Evolutionary conservation across 1,140 invertebrate species (phyloP).

Genomic region (Drosophila tani): DNA sequence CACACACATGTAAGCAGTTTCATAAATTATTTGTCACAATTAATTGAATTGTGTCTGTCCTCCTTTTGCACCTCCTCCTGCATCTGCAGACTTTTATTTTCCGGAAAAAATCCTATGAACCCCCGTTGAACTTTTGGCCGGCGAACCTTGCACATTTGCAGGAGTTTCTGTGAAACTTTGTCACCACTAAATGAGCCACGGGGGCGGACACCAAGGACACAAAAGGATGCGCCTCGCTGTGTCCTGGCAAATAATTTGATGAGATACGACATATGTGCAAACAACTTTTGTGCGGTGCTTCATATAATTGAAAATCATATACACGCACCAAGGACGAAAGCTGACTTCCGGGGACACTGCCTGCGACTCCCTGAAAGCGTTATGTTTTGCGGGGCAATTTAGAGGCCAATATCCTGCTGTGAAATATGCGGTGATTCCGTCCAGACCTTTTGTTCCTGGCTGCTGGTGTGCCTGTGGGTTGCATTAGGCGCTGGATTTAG

Average conservation of each 20-base stretch:
- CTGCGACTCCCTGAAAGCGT: constrained; percentile 21
- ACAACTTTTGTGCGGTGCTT: constrained; percentile 80
- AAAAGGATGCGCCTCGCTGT: constrained; percentile 70
- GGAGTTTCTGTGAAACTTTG: constrained; percentile 64
- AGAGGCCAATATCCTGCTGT: constrained; percentile 85
- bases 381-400: constrained; percentile 84
- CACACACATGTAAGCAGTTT: constrained; percentile 55
- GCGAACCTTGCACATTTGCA: constrained; percentile 58
- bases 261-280: constrained; percentile 85
- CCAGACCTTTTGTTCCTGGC: constrained; percentile 47
- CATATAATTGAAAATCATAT: constrained; percentile 83
- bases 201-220: constrained; percentile 39
- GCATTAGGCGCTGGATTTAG: constrained; percentile 78
- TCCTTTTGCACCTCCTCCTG: constrained; percentile 12
- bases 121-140: constrained; percentile 35
- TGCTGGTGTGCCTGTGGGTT: constrained; percentile 30
- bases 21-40: constrained; percentile 85
- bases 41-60: constrained; percentile 83
- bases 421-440: constrained; percentile 81
- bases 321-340: constrained; percentile 18
- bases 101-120: constrained; percentile 21
- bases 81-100: constrained; percentile 27
- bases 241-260: constrained; percentile 83
- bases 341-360: constrained; percentile 6
- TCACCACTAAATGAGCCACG: constrained; percentile 70